phyloP scores from a whole-genome alignment of 2,797 vertebrate species.

The Anisognathus igniventris region DNA sequence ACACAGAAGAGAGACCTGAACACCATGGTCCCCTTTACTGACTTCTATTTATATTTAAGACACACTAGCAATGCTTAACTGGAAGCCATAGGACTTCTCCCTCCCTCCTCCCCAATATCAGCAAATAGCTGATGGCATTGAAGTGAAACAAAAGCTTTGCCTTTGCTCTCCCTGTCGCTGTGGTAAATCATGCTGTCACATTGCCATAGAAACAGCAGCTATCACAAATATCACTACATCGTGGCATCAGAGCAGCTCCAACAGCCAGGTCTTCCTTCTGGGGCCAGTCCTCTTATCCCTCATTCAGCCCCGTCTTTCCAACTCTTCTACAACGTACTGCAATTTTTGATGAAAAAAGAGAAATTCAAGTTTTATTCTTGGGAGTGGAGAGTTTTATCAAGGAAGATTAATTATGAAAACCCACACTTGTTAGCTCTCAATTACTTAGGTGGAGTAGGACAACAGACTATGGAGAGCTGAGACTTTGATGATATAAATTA shows the following conservation, averaged over 20 bases:
- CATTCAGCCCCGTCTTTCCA: not conserved
- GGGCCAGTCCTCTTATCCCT: not conserved
- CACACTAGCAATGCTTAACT: not conserved
- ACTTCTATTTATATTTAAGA: not conserved
- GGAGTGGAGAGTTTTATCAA: not conserved
- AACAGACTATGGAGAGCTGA: not conserved
- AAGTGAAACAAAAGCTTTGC: constrained; percentile 24
- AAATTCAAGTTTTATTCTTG: not conserved
- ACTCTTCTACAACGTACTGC: not conserved
- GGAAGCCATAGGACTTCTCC: not conserved
- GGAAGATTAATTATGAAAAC: not conserved
- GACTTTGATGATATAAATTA: not conserved
- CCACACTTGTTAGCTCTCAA: not conserved
- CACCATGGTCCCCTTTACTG: not conserved
- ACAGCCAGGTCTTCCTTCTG: not conserved
- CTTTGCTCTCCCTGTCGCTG: not conserved
- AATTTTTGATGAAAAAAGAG: not conserved
- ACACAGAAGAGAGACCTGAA: not conserved
- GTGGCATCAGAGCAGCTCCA: not conserved
- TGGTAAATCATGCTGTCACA: not conserved
- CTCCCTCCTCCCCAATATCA: not conserved
- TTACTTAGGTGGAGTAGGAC: not conserved
- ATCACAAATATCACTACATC: not conserved
- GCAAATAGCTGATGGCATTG: not conserved
- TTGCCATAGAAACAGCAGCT: not conserved